Conservation (phyloP, 2,797 vertebrate species). For the Tapirus indicus region DNA sequence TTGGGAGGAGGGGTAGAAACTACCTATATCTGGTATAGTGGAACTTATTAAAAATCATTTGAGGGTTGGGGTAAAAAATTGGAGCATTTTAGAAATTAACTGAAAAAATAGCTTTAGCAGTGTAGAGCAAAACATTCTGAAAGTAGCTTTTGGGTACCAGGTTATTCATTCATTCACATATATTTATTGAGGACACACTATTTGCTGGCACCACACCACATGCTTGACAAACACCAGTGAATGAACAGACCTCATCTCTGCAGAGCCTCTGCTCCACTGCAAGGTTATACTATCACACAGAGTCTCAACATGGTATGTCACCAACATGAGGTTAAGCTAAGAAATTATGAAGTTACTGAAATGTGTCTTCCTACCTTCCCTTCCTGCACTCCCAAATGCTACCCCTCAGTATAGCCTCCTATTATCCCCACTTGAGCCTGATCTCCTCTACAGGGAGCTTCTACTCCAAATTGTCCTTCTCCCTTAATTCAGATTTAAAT, state of each 20-base stretch:
- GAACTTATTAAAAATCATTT: conserved; percentile 58
- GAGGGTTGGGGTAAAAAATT: background rate
- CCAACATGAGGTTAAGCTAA: background rate
- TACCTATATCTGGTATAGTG: background rate
- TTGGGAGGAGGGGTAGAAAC: background rate
- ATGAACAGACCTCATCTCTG: background rate
- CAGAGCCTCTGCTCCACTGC: background rate
- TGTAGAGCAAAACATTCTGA: background rate
- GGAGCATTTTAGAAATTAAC: conserved; percentile 60
- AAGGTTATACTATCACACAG: background rate
- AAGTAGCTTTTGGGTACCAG: background rate
- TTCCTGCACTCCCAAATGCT: background rate
- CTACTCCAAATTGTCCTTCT: background rate
- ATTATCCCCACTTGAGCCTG: background rate
- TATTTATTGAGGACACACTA: background rate
- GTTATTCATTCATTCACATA: background rate
- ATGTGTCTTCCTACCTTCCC: background rate
- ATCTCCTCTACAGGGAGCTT: background rate
- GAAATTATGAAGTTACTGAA: background rate
- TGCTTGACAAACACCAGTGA: conserved; percentile 7
- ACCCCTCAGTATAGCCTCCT: background rate
- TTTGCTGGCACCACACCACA: background rate
- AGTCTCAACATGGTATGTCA: background rate
- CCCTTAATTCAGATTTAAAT: background rate
- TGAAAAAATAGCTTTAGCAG: background rate